These are phyloP conservation scores for Melikaiella ostensackeni DNA, from an alignment of 2,888 invertebrate species.

Conservation along the genomic window DNA sequence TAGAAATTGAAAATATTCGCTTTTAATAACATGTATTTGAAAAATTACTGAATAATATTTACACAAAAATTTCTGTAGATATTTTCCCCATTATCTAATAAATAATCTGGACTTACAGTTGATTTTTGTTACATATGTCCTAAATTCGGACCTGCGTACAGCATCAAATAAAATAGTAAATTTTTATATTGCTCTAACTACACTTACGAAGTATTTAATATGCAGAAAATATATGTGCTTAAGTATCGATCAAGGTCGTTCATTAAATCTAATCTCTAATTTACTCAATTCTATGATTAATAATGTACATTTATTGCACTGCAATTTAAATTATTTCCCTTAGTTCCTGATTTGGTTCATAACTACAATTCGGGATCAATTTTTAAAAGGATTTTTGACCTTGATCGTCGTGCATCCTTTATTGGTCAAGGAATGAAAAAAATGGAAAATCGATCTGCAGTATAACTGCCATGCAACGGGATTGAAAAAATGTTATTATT, in stretches of 20 bases:
- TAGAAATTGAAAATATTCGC: neutral
- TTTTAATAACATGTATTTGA: neutral
- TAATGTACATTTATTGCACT: slow-evolving; percentile 20
- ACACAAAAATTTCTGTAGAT: neutral
- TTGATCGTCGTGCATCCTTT: slow-evolving; percentile 5
- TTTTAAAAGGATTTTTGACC: neutral
- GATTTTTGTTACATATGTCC: neutral
- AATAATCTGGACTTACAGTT: neutral
- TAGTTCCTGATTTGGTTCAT: neutral
- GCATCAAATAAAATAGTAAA: neutral
- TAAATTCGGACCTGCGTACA: slow-evolving; percentile 1
- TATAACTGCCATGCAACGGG: slow-evolving; percentile 47
- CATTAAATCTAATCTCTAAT: slow-evolving; percentile 15
- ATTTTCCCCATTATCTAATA: neutral
- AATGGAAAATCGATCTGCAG: neutral
- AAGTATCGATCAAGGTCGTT: slow-evolving; percentile 10
- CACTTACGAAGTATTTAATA: neutral
- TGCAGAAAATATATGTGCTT: slow-evolving; percentile 21
- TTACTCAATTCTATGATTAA: neutral
- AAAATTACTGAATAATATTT: neutral
- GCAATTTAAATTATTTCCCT: neutral
- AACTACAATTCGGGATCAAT: neutral
- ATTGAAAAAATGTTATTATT: slow-evolving; percentile 49
- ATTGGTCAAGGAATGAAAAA: neutral
- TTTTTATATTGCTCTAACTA: slow-evolving; percentile 6